Conservation (phyloP, 2,113 vertebrate species). For the Caranx melampygus region DNA sequence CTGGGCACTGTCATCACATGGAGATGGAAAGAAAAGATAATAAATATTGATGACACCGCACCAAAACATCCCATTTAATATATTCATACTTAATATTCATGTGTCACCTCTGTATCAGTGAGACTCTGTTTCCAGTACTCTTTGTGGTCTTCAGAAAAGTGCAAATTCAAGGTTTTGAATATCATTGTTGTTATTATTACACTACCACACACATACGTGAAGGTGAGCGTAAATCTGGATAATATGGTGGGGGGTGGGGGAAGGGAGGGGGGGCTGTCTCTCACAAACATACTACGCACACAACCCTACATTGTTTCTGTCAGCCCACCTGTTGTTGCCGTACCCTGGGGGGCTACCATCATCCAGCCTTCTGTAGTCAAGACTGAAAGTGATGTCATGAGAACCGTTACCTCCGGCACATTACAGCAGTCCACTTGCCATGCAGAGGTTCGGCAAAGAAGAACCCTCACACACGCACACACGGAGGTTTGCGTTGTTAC, state of each 20-base stretch:
- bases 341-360: constrained; percentile 83
- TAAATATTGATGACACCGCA: neutral
- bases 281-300: constrained; percentile 36
- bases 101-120: neutral
- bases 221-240: constrained; percentile 9
- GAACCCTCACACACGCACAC: constrained; percentile 44
- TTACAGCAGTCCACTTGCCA: constrained; percentile 67
- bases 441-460: constrained; percentile 58
- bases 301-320: constrained; percentile 55
- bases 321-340: constrained; percentile 85
- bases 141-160: neutral
- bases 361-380: constrained; percentile 86
- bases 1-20: constrained; percentile 87
- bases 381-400: constrained; percentile 87
- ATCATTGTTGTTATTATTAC: neutral
- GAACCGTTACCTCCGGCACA: constrained; percentile 73
- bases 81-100: neutral
- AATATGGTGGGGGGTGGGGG: constrained; percentile 14
- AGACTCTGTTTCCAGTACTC: neutral
- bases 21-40: constrained; percentile 4
- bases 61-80: constrained; percentile 3
- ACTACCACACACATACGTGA: constrained; percentile 12
- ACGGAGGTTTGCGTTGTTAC: constrained; percentile 54
- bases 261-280: neutral
- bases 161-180: neutral